Percentiles rank a stretch among this genome's conserved stretches.
phyloP scores from a whole-genome alignment of 2,888 invertebrate genomes.

The Diarsia mendica region DNA sequence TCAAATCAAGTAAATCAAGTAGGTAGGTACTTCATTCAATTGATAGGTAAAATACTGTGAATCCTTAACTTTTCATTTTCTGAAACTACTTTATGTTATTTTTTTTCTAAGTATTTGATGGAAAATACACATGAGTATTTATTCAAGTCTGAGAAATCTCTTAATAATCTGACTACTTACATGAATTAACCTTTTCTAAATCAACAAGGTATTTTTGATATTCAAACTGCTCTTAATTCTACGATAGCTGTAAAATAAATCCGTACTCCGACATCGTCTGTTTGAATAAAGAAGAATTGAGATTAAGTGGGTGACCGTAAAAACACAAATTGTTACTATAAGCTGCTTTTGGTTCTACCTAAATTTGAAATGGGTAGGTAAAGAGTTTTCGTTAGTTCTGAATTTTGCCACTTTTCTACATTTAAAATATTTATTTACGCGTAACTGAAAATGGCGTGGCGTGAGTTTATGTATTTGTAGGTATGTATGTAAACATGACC shows the following conservation, averaged over 20 bases:
- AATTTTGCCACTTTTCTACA: background rate
- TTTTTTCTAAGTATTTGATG: background rate
- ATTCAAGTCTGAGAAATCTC: background rate
- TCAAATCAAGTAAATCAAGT: background rate
- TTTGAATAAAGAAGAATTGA: background rate
- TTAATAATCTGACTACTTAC: background rate
- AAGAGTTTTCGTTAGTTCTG: background rate
- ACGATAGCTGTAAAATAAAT: constrained; percentile 11
- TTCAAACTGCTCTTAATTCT: constrained; percentile 4
- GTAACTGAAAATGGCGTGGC: background rate
- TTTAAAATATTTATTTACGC: background rate
- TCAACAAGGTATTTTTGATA: background rate
- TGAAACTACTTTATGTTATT: background rate
- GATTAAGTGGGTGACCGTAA: background rate
- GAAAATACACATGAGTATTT: background rate
- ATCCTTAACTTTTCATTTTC: background rate
- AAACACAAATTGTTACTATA: background rate
- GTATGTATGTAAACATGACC: too few relatives aligned
- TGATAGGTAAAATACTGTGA: too few relatives aligned
- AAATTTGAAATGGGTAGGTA: background rate
- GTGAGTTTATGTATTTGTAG: too few relatives aligned
- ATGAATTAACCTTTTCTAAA: background rate
- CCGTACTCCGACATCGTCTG: too few relatives aligned
- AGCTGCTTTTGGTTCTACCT: background rate
- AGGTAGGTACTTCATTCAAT: background rate